Base-by-base conservation (phyloP, 1,140 invertebrate species). In the Portunus trituberculatus region DNA sequence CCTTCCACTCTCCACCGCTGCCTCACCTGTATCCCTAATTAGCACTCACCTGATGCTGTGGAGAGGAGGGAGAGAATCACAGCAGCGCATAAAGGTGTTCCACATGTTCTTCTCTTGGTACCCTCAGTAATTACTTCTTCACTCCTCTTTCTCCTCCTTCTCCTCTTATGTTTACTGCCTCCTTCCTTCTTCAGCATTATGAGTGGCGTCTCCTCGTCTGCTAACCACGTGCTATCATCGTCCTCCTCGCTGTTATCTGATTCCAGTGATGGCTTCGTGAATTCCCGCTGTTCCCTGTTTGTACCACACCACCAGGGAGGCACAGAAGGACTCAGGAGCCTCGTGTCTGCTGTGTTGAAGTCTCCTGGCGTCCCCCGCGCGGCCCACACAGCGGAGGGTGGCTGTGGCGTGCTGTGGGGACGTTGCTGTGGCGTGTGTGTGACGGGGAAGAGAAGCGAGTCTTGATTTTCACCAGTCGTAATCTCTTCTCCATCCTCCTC, bases 271-370 rank as follows among this genome's bases (percentile, higher is more conserved):
- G 6, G 20, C 20, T 25, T n/a, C 52, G 12, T 59, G 52, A 12
- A 16, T 20, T 76, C 67, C 25, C 20, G 12, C 12, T n/a, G 12
- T 25, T 76, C 67, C 67, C 67, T 76, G 67, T 20, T 25, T 12
- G 20, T n/a, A 25, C 67, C 67, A 76, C 67, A 76, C 12, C 0
- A 76, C 10, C 67, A 76, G 20, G 67, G 67, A n/a, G 67, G 20
- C 20, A n/a, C 67, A 76, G 67, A 0, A n/a, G 67, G 67, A 20
- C 67, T 25, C 25, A n/a, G 67, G 67, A 76, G 67, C 67, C 67
- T 76, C 67, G 67, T n/a, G 67, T 76, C 67, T 76, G 67, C 67
- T 76, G 67, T 76, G 67, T 76, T 76, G 67, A 76, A 76, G 67
- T 76, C 67, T 76, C 67, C 67, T n/a, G 67, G 67, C 67, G 67